A percentile compares a stretch with the other conserved stretches of the same genome.
Evolutionary conservation across 1,140 invertebrate species (phyloP).

Genomic region (Zophobas morio): DNA sequence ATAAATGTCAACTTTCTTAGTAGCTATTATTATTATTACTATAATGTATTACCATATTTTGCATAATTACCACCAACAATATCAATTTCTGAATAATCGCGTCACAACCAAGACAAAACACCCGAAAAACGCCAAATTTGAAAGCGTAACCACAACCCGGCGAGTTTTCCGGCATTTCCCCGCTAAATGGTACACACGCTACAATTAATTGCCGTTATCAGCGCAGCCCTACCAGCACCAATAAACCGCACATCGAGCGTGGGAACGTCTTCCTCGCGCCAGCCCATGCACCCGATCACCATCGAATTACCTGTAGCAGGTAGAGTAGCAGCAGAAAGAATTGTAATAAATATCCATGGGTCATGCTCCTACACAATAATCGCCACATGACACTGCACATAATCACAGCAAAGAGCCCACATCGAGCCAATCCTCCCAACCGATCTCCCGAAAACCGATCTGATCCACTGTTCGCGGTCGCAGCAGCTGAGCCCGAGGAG

Average conservation of each 20-base stretch:
- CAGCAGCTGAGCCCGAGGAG: conserved; percentile 10
- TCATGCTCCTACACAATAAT: conserved; percentile 69
- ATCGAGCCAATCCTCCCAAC: conserved; percentile 51
- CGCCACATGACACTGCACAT: conserved; percentile 70
- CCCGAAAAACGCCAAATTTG: neutral
- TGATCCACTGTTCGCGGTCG: conserved; percentile 12
- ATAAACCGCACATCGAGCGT: neutral
- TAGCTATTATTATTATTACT: no score
- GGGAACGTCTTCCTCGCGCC: conserved; percentile 12
- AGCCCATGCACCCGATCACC: conserved; percentile 7
- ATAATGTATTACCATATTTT: no score
- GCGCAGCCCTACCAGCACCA: no score
- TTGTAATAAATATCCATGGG: conserved; percentile 70
- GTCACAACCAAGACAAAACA: no score
- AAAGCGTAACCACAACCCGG: no score
- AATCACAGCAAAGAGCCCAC: conserved; percentile 61
- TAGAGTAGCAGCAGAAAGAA: conserved; percentile 67
- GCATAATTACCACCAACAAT: no score
- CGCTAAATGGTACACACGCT: no score
- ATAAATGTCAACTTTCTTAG: no score
- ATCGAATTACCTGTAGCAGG: conserved; percentile 66
- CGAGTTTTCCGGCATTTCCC: no score
- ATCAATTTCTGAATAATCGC: no score
- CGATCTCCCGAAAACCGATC: neutral
- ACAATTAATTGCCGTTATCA: no score